phyloP scores from a whole-genome alignment of 2,797 vertebrate species.

The Brotula barbata region DNA sequence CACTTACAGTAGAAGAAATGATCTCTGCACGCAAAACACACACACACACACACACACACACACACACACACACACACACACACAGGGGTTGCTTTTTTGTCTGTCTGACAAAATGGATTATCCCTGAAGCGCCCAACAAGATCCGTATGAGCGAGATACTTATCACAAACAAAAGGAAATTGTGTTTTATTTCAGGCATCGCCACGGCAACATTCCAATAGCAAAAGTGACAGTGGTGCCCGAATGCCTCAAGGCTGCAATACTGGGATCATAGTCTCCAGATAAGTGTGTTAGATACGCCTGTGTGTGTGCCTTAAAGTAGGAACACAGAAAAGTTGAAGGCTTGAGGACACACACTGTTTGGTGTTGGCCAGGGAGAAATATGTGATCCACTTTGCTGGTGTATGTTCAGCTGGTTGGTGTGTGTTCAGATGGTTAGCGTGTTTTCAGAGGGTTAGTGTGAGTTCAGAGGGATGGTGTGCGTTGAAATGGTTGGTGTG shows the following conservation, averaged over 20 bases:
- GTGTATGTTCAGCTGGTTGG: background rate
- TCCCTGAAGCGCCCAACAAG: background rate
- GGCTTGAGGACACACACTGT: background rate
- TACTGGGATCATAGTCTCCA: slow-evolving; percentile 41
- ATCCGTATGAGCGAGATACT: slow-evolving; percentile 27
- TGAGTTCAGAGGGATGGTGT: slow-evolving; percentile 18
- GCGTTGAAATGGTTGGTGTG: slow-evolving; percentile 32
- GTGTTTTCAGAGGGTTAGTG: slow-evolving; percentile 14
- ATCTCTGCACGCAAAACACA: too few species aligned
- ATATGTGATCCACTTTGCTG: slow-evolving; percentile 62
- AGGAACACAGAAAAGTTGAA: slow-evolving; percentile 41
- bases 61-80: background rate
- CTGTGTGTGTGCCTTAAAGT: slow-evolving; percentile 18
- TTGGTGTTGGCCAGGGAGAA: slow-evolving; percentile 32
- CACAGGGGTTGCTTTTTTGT: slow-evolving; percentile 3
- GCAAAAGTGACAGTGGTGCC: slow-evolving; percentile 19
- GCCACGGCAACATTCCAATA: slow-evolving; percentile 11
- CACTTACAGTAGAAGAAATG: background rate
- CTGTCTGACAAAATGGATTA: slow-evolving; percentile 24
- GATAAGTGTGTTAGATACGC: slow-evolving; percentile 63
- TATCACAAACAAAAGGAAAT: slow-evolving; percentile 59
- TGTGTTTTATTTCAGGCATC: slow-evolving; percentile 52
- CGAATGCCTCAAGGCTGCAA: slow-evolving; percentile 44
- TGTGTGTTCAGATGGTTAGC: slow-evolving; percentile 35
- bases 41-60: background rate